Conservation (phyloP, 53 echinoderm and acorn worm species). For the Stichopus horrens region DNA sequence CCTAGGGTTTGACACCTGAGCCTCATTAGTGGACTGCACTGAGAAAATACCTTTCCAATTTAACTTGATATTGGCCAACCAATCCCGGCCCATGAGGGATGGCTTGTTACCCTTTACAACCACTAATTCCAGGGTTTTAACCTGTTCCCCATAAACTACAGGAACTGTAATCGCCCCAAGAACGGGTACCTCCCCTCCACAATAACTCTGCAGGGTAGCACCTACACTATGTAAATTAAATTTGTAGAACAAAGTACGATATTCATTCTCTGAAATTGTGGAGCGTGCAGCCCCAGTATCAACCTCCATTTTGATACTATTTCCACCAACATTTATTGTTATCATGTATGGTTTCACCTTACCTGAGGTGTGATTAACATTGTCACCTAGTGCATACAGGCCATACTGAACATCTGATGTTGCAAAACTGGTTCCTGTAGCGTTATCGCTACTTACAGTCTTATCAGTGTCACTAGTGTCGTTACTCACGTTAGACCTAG, state of each 20-base stretch:
- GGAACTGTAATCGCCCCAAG: constrained; percentile 31
- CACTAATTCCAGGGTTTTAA: constrained; percentile 38
- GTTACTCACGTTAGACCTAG: not conserved
- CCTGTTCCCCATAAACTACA: constrained; percentile 46
- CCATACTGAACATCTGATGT: constrained; percentile 22
- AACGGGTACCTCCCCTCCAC: constrained; percentile 18
- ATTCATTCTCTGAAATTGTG: constrained; percentile 5
- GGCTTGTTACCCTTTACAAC: constrained; percentile 51
- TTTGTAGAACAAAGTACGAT: not conserved
- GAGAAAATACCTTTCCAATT: constrained; percentile 51
- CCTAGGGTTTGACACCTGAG: not conserved
- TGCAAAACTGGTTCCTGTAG: constrained; percentile 12
- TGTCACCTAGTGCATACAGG: not conserved
- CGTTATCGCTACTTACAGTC: constrained; percentile 10
- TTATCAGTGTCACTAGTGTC: constrained; percentile 16
- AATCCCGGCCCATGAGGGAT: constrained; percentile 53
- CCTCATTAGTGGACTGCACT: constrained; percentile 14
- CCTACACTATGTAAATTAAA: not conserved
- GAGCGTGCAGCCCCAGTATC: not conserved
- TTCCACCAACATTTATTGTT: not conserved
- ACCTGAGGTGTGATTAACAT: not conserved
- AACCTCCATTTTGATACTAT: constrained; percentile 12
- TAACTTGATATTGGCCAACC: constrained; percentile 49
- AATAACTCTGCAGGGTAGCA: constrained; percentile 32
- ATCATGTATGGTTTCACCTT: constrained; percentile 5